phyloP scores from a whole-genome alignment of 1,140 invertebrate genomes.

The Aphidius gifuensis region DNA sequence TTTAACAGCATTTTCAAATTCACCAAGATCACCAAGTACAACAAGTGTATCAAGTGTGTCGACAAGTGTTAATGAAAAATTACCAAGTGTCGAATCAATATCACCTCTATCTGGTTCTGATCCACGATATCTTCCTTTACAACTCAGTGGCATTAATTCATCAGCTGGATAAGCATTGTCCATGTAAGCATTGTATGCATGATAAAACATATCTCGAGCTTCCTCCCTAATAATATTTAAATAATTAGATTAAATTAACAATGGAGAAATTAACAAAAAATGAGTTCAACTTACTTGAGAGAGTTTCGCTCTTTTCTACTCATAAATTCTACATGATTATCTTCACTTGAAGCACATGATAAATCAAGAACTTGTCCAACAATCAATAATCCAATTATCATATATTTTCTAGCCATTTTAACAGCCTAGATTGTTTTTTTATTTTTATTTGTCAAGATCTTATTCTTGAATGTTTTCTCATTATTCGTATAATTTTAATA shows the following conservation, averaged over 20 bases:
- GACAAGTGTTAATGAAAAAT: conserved; percentile 94
- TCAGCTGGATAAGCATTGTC: conserved; percentile 96
- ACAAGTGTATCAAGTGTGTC: conserved; percentile 93
- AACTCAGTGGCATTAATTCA: conserved; percentile 96
- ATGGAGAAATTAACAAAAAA: neutral
- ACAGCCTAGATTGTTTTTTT: conserved; percentile 24
- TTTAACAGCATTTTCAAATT: conserved; percentile 90
- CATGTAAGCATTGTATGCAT: conserved; percentile 97
- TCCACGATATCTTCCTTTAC: conserved; percentile 85
- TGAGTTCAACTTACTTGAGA: conserved; percentile 53
- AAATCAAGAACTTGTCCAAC: conserved; percentile 35
- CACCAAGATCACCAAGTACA: conserved; percentile 85
- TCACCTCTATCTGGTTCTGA: conserved; percentile 86
- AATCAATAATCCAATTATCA: conserved; percentile 40
- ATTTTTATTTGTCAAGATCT: conserved; percentile 46
- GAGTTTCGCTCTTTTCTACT: conserved; percentile 57
- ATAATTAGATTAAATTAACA: conserved; percentile 30
- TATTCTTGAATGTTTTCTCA: conserved; percentile 17
- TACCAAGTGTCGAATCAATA: conserved; percentile 93
- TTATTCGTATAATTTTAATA: conserved; percentile 4
- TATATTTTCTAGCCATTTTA: conserved; percentile 41
- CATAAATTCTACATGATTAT: conserved; percentile 57
- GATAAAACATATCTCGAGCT: conserved; percentile 93
- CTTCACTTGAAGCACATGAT: conserved; percentile 33
- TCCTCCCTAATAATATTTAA: conserved; percentile 65